Evolutionary conservation across 2,113 vertebrate genomes (phyloP), one percentile per base, ranked within the genome.

Genomic region (Manacus vitellinus): DNA sequence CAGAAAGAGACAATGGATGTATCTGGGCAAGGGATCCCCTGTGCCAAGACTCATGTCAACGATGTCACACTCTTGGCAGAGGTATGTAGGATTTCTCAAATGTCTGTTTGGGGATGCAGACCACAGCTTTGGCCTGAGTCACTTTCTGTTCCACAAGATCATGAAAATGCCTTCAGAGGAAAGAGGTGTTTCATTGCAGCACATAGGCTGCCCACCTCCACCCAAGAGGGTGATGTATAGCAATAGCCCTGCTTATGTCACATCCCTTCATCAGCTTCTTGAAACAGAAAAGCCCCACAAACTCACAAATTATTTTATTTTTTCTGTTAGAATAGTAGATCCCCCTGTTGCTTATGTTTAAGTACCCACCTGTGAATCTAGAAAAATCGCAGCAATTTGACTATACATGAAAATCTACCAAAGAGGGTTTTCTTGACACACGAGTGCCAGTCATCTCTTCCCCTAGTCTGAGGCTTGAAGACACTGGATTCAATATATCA

Each of bases 41-140:
- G 68, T 63, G 84, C 74, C 85, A 89, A 93, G 74, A 24, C 49
- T 87, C 52, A 14, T 52, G 81, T 24, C 4, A 5, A 18, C 91
- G 89, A 87, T 59, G 39, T 95, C 70, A 75, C 65, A 65, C 25
- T 39, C 63, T 92, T 89, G 75, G 91, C 79, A 95, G 52, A 77
- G 51, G 51, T 61, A 1, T 72, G 41, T 30, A 61, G 51, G 10
- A 19, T 62, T 46, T 76, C 74, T 91, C 25, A 84, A 83, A 70
- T 66, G 10, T n/a, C 49, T 88, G 24, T 54, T 90, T 79, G 44
- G 72, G 63, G 47, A 77, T 58, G 47, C 65, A 96, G 88, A 55
- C 55, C 83, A 55, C 68, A 76, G 59, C 51, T 70, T 73, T 74
- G 63, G 46, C 83, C 61, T 65, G 63, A 78, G 67, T 18, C 1